phyloP scores from a whole-genome alignment of 2,888 invertebrate genomes.

The Cosmia trapezina region DNA sequence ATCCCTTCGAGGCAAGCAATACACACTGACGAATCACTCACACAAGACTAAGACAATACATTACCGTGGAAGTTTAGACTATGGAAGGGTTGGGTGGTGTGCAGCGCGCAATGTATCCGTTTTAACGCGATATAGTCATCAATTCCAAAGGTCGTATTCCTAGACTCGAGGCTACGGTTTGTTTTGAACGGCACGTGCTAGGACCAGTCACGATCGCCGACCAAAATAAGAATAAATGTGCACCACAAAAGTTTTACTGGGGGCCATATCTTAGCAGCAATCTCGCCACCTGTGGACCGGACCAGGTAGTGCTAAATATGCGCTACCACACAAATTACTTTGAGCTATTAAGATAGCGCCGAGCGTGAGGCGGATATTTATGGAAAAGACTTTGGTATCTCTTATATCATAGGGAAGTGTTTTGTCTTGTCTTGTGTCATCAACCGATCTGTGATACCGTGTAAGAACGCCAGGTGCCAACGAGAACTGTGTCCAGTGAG shows the following conservation, averaged over 20 bases:
- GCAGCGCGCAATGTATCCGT: conserved; percentile 39
- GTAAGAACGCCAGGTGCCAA: background rate
- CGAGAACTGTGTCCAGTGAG: background rate
- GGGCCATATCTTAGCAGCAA: conserved; percentile 61
- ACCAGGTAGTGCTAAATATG: conserved; percentile 50
- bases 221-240: conserved; percentile 68
- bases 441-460: conserved; percentile 1
- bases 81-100: background rate
- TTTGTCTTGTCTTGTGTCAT: conserved; percentile 22
- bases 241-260: conserved; percentile 59
- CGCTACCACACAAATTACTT: conserved; percentile 62
- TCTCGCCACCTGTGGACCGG: conserved; percentile 63
- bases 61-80: conserved; percentile 28
- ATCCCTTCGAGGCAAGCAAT: conserved; percentile 74
- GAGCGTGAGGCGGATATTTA: conserved; percentile 30
- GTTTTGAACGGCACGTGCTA: conserved; percentile 77
- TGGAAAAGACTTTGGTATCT: conserved; percentile 32
- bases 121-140: conserved; percentile 30
- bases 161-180: conserved; percentile 71
- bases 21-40: conserved; percentile 46
- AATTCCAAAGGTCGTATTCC: conserved; percentile 60
- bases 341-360: conserved; percentile 53
- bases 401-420: conserved; percentile 32
- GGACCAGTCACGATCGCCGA: conserved; percentile 76
- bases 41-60: conserved; percentile 40